Evolutionary conservation across 2,113 vertebrate species (phyloP), one percentile per base, ranked within the genome.

Genomic region (Silurus asotus): DNA sequence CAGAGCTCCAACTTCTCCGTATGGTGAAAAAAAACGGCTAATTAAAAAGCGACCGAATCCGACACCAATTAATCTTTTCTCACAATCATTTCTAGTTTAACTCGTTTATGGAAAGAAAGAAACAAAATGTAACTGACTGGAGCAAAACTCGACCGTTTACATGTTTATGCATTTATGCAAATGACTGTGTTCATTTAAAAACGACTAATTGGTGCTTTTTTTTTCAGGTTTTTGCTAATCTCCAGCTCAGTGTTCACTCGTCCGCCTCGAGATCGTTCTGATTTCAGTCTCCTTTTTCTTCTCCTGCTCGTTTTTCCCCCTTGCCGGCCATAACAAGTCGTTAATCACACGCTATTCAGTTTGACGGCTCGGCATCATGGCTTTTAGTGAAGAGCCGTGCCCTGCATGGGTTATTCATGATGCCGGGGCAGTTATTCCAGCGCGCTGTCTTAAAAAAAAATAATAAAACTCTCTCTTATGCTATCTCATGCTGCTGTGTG

Each of bases 371-470:
- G 86, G 88, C 89, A 85, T 87, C 55, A 87, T 65, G 67, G 87
- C 51, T 89, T 91, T 88, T 84, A 13, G 83, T 84, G 61, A 74
- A 85, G 58, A 88, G 91, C 89, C 88, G 65, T 70, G 87, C 23
- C 58, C 1, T 10, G 8, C 74, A 93, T 95, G 91, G 91, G 93
- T 94, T 92, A 94, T 95, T 93, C 91, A 93, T 92, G 49, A 20
- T 8, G 17, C 9, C 58, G 84, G 58, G n/a, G 15, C 88, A 93
- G 89, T 90, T 92, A 85, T 91, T 90, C 91, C 90, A 86, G 84
- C 80, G 85, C 85, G 88, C 53, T 59, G 14, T 72, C 14, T n/a
- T 15, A 62, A 20, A 62, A 53, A 53, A n/a, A 51, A 53, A 76
- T 15, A 77, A 55, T 11, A 23, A 77, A 77, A 77, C 51, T 55